Evolutionary conservation across 1,140 invertebrate genomes (phyloP), one percentile per base, ranked within the genome.

Genomic region (Probaryconus sp.): DNA sequence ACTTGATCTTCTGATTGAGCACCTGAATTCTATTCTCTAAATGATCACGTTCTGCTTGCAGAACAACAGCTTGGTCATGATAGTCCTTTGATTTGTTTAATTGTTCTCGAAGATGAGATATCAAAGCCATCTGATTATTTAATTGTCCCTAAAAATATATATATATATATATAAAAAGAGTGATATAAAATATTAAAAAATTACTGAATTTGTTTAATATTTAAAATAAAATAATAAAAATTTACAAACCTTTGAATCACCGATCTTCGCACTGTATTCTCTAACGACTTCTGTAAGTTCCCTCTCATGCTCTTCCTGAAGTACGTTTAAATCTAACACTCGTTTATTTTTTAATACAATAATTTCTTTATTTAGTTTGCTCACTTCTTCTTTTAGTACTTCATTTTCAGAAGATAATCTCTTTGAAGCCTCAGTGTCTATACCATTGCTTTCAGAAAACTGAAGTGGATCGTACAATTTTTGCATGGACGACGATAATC

Each of bases 221-320:
- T 6, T 4, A 38, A 11, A 5, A 9, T 17, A 37, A 61, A 18
- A 13, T 13, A 85, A 82, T 81, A 88, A 82, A 17, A 89, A 81
- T 63, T 89, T 88, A 56, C 86, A 77, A 42, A 83, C 81, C 70
- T 86, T 86, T 4, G 84, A 86, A 24, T 85, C 83, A 5, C 83
- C 83, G n/a, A 86, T 69, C 43, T 88, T 88, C 1, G 82, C 48
- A 42, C 80, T 85, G 38, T 88, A 88, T n/a, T 88, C 87, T 48
- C 87, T 85, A 17, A 88, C 55, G 20, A 89, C 51, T 7, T 81
- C 61, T 1, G 90, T 90, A 33, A 94, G 85, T 79, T 95, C 94
- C 18, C 91, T 90, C 75, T 94, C 93, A 56, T 95, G 93, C 3
- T 93, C 92, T 56, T 93, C 89, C 84, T 95, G 93, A 2, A 94